phyloP scores from a whole-genome alignment of 2,888 invertebrate genomes.

The Cheilosia vernalis region DNA sequence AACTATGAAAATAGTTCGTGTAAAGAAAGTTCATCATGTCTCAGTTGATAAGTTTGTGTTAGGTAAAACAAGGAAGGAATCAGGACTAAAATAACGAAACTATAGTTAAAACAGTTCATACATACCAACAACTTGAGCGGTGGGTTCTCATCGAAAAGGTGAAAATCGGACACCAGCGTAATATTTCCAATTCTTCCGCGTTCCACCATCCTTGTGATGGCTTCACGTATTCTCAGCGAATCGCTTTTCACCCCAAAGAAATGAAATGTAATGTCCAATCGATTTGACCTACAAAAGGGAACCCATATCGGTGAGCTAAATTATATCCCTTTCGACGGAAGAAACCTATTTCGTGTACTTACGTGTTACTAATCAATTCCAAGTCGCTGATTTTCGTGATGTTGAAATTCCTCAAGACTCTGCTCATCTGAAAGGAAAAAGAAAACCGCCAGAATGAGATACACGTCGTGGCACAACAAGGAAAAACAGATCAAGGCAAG shows the following conservation, averaged over 20 bases:
- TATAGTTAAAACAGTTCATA: conserved; percentile 10
- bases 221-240: conserved; percentile 82
- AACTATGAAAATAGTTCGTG: no score
- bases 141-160: conserved; percentile 89
- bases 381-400: conserved; percentile 87
- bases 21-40: no score
- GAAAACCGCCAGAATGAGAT: conserved; percentile 32
- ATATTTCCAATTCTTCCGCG: conserved; percentile 86
- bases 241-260: conserved; percentile 83
- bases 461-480: not conserved
- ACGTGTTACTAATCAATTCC: conserved; percentile 88
- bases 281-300: conserved; percentile 80
- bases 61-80: no score
- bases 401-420: conserved; percentile 87
- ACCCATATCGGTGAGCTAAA: conserved; percentile 10
- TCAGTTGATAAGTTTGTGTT: no score
- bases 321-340: conserved; percentile 3
- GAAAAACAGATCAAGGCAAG: conserved; percentile 3
- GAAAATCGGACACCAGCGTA: conserved; percentile 87
- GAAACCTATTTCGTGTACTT: conserved; percentile 80
- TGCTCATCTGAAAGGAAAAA: conserved; percentile 85
- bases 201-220: conserved; percentile 86
- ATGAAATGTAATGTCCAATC: conserved; percentile 85
- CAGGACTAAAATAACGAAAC: not conserved
- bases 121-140: conserved; percentile 88